Base-by-base conservation (phyloP, 2,113 vertebrate species). In the Casuarius casuarius region DNA sequence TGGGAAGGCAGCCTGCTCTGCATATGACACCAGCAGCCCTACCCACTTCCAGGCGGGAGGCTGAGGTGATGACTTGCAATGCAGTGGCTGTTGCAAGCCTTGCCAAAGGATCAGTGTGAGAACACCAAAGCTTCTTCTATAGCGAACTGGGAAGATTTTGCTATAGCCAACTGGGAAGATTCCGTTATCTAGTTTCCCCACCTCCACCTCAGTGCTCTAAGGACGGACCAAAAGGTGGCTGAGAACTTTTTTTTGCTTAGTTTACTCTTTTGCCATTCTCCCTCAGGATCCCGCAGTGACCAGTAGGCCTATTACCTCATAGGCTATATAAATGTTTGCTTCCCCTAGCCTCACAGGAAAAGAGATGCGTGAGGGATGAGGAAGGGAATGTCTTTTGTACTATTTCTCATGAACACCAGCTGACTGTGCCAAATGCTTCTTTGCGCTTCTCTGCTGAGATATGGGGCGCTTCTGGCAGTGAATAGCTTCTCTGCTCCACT, bases 1-100 rank as follows among this genome's bases (percentile, higher is more conserved):
- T 0, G 15, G 0, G 14, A 78, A 42, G 0, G 6, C n/a, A 75
- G 77, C 33, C 1, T 7, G 65, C 38, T 21, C 3, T 2, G 62
- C 10, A 70, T 29, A 12, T 3, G 2, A 4, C 56, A 79, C 59
- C 40, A 62, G 68, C 26, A 49, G 40, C 21, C 17, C 2, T 6
- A 75, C 7, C 54, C 48, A 40, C 7, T 1, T 2, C 31, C 54
- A 68, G 44, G 40, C 4, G 0, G 75, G 52, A 28, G 23, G 28
- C 40, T 19, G 31, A 40, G 19, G 15, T 18, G 28, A 23, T n/a
- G 48, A 48, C 67, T 7, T 1, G 2, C 1, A 1, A 26, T 0
- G 4, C 1, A 3, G 58, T n/a, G 59, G 38, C 49, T 31, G 16
- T 33, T 33, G 74, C 21, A 58, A 59, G 22, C 1, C 0, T 26